Base-by-base conservation (phyloP, 2,888 invertebrate species). In the Marasmarcha lunaedactyla region DNA sequence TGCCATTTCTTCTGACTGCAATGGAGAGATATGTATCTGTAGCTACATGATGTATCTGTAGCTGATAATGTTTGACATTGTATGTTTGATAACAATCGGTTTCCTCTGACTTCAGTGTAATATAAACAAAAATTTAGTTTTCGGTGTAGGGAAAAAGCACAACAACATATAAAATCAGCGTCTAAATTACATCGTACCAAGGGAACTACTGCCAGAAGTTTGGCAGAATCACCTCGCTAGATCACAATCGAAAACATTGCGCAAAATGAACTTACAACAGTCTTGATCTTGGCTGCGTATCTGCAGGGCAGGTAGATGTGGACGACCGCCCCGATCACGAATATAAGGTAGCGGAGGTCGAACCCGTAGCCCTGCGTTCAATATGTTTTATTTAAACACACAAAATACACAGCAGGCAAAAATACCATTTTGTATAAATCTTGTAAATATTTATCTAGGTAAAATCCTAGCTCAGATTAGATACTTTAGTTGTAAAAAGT, bases 221-320 rank as follows among this genome's bases (percentile, higher is more conserved):
- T n/a, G n/a, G n/a, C n/a, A n/a, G n/a, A n/a, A n/a, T n/a, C n/a
- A n/a, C n/a, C n/a, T n/a, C n/a, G n/a, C n/a, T n/a, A n/a, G n/a
- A n/a, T n/a, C n/a, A n/a, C n/a, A n/a, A n/a, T n/a, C n/a, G n/a
- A n/a, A n/a, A n/a, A n/a, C n/a, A n/a, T n/a, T 20, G 7, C 20
- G 7, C 3, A 20, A 20, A 20, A 20, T 7, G 20, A 20, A 20
- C 20, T 20, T 52, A 74, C 74, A 62, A 54, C 51, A 4, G 44
- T 45, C 33, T 70, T 66, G 1, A 76, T 26, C 34, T 67, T 68
- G 0, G 70, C 55, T 0, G 67, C 63, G 40, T 72, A 68, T 1
- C 56, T 54, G 34, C 76, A 76, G 0, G 74, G 76, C 27, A 71
- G 30, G 36, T 65, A 72, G 1, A 70, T 70, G 37, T 72, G 70